Percentiles rank a stretch among this genome's conserved stretches.
Evolutionary conservation across 2,888 invertebrate genomes (phyloP).

Genomic region (Blomia tropicalis): DNA sequence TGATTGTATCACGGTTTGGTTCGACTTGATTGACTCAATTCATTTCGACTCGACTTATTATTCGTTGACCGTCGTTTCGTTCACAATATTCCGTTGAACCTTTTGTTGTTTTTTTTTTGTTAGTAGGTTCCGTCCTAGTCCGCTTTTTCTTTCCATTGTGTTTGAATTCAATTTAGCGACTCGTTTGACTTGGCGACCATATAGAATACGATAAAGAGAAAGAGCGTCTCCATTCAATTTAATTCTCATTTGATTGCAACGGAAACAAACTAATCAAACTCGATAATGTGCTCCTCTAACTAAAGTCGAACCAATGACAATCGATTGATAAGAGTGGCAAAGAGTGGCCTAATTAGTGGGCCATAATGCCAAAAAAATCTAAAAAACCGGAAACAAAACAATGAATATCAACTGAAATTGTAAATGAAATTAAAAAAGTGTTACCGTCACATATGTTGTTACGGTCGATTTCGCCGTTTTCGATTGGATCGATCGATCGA

Average conservation of each 20-base stretch:
- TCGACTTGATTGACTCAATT: slow-evolving; percentile 11
- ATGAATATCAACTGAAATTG: neutral
- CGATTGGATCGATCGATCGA: neutral
- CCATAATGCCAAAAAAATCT: neutral
- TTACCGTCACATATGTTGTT: neutral
- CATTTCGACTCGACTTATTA: slow-evolving; percentile 2
- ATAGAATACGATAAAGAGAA: no score
- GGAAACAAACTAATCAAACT: slow-evolving; percentile 13
- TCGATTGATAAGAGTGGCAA: slow-evolving; percentile 1
- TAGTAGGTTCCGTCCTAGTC: neutral
- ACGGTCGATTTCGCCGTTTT: neutral
- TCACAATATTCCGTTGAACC: neutral
- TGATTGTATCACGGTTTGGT: slow-evolving; percentile 1
- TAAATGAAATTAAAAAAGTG: neutral
- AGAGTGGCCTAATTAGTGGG: slow-evolving; percentile 1
- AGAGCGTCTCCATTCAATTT: neutral
- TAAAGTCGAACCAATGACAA: neutral
- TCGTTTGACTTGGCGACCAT: no score
- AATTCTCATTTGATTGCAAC: neutral
- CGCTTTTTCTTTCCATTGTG: neutral
- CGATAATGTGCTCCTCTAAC: slow-evolving; percentile 6
- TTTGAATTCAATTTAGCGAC: neutral
- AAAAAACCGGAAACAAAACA: neutral
- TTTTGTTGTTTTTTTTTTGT: neutral
- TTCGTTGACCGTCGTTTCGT: neutral